A percentile compares a stretch with the other conserved stretches of the same genome.
These are phyloP conservation scores for Mus caroli DNA, from an alignment of 2,797 vertebrate species.

Conservation along the genomic window DNA sequence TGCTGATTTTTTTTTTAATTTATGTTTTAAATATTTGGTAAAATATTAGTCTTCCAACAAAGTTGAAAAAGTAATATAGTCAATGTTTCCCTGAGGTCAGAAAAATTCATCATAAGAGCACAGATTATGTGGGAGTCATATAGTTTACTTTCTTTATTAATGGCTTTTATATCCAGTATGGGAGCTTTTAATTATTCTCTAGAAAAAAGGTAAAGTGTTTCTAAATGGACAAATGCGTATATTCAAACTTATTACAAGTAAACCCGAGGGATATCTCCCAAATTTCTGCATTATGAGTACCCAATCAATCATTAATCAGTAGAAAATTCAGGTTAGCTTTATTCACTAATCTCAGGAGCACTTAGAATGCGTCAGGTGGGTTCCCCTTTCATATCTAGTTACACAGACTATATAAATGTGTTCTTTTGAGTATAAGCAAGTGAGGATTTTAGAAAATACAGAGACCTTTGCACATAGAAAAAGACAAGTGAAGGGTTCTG, in stretches of 20 bases:
- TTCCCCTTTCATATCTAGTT: background rate
- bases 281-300: background rate
- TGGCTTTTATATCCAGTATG: background rate
- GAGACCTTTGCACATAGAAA: background rate
- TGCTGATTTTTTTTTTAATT: conserved; percentile 16
- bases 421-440: conserved; percentile 49
- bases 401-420: background rate
- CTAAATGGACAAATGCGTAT: background rate
- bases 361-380: background rate
- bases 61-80: conserved; percentile 18
- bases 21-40: conserved; percentile 69
- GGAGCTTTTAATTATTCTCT: background rate
- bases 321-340: conserved; percentile 15
- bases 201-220: background rate
- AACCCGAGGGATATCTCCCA: background rate
- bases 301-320: background rate
- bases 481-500: background rate
- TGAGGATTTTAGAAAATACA: conserved; percentile 5
- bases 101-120: background rate
- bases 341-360: background rate
- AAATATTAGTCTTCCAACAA: conserved; percentile 76
- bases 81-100: background rate
- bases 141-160: background rate
- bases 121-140: background rate
- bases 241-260: background rate